Conservation (phyloP, 1,140 invertebrate species). For the Lepidurus apus region DNA sequence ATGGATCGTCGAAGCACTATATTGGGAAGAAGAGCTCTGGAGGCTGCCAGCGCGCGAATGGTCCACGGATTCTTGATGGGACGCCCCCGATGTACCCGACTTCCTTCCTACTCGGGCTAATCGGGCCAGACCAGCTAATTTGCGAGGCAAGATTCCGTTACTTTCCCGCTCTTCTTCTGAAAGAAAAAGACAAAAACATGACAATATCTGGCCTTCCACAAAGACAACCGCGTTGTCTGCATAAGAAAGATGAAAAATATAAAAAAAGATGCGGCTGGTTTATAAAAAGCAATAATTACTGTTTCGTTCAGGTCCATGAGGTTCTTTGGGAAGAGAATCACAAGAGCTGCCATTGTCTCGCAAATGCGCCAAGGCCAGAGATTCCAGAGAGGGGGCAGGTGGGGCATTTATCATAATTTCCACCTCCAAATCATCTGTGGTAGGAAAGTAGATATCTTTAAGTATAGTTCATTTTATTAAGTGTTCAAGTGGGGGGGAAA, state of each 20-base stretch:
- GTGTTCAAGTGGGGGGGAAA: not conserved
- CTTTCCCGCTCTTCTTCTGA: slow-evolving; percentile 28
- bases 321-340: slow-evolving; percentile 18
- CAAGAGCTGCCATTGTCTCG: slow-evolving; percentile 33
- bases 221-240: too few species aligned
- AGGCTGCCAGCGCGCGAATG: slow-evolving; percentile 37
- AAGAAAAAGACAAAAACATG: not conserved
- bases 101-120: slow-evolving; percentile 21
- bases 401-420: slow-evolving; percentile 71
- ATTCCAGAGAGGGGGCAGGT: slow-evolving; percentile 63
- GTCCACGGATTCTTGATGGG: slow-evolving; percentile 19
- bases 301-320: not conserved
- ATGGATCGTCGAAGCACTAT: slow-evolving; percentile 40
- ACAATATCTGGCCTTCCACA: too few species aligned
- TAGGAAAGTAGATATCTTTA: not conserved
- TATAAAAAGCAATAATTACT: not conserved
- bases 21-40: slow-evolving; percentile 39
- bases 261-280: not conserved
- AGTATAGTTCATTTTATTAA: too few species aligned
- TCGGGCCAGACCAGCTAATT: slow-evolving; percentile 24
- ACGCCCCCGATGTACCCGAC: not conserved
- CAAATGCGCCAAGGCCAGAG: slow-evolving; percentile 56
- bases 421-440: slow-evolving; percentile 51
- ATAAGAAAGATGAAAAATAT: not conserved
- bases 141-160: slow-evolving; percentile 27